A percentile compares a stretch with the other conserved stretches of the same genome.
Evolutionary conservation across 2,888 invertebrate species (phyloP).

Genomic region (Parelbella ahira): DNA sequence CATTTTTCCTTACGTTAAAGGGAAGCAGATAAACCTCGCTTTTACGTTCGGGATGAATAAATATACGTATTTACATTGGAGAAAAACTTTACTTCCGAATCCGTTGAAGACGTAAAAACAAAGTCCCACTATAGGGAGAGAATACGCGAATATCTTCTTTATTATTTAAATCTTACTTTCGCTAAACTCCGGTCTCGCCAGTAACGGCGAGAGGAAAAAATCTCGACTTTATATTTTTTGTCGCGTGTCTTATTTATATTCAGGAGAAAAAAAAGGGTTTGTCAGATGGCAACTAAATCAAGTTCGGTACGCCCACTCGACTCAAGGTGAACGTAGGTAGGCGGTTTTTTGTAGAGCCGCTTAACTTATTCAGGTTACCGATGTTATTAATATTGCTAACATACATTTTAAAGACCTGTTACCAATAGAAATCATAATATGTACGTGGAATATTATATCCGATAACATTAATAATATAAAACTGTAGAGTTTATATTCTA

Average conservation of each 20-base stretch:
- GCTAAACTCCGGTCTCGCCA: constrained; percentile 61
- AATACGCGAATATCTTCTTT: constrained; percentile 62
- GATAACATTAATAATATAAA: too few species aligned
- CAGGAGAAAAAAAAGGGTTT: constrained; percentile 77
- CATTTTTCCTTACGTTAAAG: constrained; percentile 39
- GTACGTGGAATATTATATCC: too few species aligned
- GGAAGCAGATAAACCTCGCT: constrained; percentile 27
- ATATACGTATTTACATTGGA: constrained; percentile 36
- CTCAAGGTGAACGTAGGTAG: constrained; percentile 68
- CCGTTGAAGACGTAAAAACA: constrained; percentile 46
- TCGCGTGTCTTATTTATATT: constrained; percentile 74
- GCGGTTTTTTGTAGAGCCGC: constrained; percentile 49
- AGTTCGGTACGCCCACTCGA: constrained; percentile 68
- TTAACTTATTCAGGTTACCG: constrained; percentile 50
- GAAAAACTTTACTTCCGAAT: constrained; percentile 41
- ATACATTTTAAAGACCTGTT: constrained; percentile 19
- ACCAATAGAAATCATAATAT: background rate
- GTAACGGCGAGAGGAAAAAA: constrained; percentile 55
- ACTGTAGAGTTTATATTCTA: too few species aligned
- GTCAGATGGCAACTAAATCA: constrained; percentile 76
- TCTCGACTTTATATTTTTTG: constrained; percentile 62
- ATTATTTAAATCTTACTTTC: constrained; percentile 72
- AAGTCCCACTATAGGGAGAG: constrained; percentile 46
- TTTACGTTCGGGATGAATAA: constrained; percentile 39
- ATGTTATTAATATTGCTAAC: constrained; percentile 45